Evolutionary conservation across 2,797 vertebrate genomes (phyloP).

Genomic region (Adrianichthys oophorus): DNA sequence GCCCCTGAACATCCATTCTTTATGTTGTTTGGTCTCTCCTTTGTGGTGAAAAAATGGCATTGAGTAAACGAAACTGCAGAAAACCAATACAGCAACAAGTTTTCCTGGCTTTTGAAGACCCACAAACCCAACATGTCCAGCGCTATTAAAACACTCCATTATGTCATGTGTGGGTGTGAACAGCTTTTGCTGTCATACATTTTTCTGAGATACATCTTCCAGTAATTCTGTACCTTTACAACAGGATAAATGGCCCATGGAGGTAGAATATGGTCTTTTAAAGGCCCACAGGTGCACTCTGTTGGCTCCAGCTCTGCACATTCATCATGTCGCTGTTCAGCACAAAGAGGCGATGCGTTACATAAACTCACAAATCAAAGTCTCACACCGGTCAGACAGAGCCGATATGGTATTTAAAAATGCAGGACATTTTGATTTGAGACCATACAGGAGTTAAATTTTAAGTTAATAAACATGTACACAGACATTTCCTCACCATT

Average conservation of each 20-base stretch:
- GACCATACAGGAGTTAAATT: background rate
- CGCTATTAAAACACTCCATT: slow-evolving; percentile 17
- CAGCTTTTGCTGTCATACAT: slow-evolving; percentile 22
- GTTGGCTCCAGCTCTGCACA: slow-evolving; percentile 79
- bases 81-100: background rate
- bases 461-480: background rate
- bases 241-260: slow-evolving; percentile 91
- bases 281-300: slow-evolving; percentile 83
- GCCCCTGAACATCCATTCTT: slow-evolving; percentile 69
- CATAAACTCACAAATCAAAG: slow-evolving; percentile 6
- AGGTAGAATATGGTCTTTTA: slow-evolving; percentile 89
- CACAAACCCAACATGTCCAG: slow-evolving; percentile 16
- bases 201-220: slow-evolving; percentile 10
- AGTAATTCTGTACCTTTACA: slow-evolving; percentile 80
- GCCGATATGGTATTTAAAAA: background rate
- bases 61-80: background rate
- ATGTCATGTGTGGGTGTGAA: slow-evolving; percentile 3
- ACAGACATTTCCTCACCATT: slow-evolving; percentile 75
- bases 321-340: slow-evolving; percentile 85
- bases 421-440: background rate
- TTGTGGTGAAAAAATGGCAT: slow-evolving; percentile 15
- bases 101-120: background rate
- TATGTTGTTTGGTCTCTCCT: slow-evolving; percentile 84
- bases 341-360: slow-evolving; percentile 21
- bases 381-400: background rate